Percentiles rank a stretch among this genome's conserved stretches.
phyloP scores from a whole-genome alignment of 2,797 vertebrate genomes.

The Ctenochaetus hawaiiensis region DNA sequence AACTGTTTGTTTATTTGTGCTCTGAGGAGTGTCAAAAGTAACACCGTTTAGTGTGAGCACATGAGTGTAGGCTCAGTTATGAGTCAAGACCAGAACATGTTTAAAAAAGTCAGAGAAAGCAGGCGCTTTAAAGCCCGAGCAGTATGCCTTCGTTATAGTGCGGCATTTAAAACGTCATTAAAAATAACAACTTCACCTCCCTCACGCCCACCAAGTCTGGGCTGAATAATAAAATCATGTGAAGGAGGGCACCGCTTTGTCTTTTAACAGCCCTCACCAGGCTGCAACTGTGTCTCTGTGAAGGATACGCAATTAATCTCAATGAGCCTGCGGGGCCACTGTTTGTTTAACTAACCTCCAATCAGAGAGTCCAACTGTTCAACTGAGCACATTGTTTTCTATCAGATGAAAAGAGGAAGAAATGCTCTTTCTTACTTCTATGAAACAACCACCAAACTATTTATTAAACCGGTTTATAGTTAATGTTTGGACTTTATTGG shows the following conservation, averaged over 20 bases:
- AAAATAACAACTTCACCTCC: neutral
- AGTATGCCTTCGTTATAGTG: neutral
- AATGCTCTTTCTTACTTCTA: neutral
- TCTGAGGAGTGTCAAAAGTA: no score
- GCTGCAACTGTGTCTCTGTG: neutral
- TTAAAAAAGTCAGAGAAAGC: neutral
- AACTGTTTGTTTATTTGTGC: no score
- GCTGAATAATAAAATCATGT: neutral
- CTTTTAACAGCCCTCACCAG: neutral
- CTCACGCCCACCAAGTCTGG: neutral
- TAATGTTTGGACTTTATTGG: neutral
- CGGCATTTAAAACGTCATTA: neutral
- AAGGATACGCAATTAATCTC: neutral
- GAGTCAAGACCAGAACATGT: neutral
- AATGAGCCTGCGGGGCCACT: neutral
- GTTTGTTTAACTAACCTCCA: constrained; percentile 7
- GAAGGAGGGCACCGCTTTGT: neutral
- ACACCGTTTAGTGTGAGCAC: no score
- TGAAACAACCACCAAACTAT: neutral
- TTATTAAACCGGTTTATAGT: neutral
- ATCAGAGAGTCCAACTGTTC: neutral
- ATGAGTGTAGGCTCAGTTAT: neutral
- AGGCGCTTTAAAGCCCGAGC: neutral
- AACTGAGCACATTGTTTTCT: neutral
- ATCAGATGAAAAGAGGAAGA: neutral